Base-by-base conservation (phyloP, 2,888 invertebrate species). In the Dynastes grantii region DNA sequence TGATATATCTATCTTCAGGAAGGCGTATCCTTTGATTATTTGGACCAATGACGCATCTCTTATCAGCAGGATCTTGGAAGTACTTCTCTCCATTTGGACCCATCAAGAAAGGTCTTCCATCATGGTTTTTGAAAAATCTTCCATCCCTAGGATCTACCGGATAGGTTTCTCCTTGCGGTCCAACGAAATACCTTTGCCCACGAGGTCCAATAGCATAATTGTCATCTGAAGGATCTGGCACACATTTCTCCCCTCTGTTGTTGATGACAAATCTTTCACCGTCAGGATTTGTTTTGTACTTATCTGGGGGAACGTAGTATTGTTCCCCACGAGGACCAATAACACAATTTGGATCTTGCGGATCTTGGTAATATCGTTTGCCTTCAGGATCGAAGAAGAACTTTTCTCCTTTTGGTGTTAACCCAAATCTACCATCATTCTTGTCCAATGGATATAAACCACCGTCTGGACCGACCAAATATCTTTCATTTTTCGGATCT, bases 341-440 rank as follows among this genome's bases (percentile, higher is more conserved):
- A 32, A 79, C 73, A 16, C 76, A 73, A 37, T 77, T 79, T n/a
- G 71, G 53, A 55, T 79, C 71, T 51, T 64, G 61, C 13, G 64
- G 79, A 61, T 79, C 79, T 32, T 70, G 61, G 13, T 63, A 61
- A 58, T 77, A 79, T 22, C 67, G 64, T 16, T 79, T 76, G 2
- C 79, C 79, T 32, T 79, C 76, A 13, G 73, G 73, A 45, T 73
- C 77, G 55, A 79, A 76, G 51, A 77, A 76, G 11, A 79, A 71
- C 51, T 58, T 71, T 16, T 79, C 77, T 13, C 76, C 76, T 40
- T 79, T 71, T 8, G 76, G 76, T 2, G 67, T 70, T 27, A 68
- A n/a, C 6, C 61, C 65, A 70, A 76, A 78, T 51, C 78, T 76
- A 11, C 76, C 76, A 45, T 79, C 79, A 22, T 29, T 40, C 37